Conservation (phyloP, 2,113 vertebrate genomes). For the Globicephala melas region DNA sequence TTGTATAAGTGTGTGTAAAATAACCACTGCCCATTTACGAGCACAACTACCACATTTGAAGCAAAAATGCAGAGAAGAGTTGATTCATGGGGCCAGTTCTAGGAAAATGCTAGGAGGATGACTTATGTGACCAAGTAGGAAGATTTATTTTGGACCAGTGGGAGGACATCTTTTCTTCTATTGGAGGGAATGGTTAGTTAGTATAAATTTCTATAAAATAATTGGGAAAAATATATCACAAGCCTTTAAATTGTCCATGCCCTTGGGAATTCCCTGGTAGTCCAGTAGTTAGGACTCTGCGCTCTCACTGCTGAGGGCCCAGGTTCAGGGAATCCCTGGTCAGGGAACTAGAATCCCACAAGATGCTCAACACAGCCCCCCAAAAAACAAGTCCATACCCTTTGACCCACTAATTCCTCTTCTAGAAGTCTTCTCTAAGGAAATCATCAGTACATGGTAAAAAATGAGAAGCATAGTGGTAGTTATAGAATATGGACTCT, state of each 20-base stretch:
- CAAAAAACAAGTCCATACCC: neutral
- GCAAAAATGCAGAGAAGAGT: neutral
- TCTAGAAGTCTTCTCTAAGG: neutral
- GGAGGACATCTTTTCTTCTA: neutral
- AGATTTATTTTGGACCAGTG: neutral
- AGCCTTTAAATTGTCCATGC: neutral
- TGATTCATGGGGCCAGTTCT: neutral
- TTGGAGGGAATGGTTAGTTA: neutral
- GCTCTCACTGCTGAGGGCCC: neutral
- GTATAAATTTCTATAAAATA: neutral
- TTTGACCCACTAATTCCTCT: neutral
- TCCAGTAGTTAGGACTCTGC: neutral
- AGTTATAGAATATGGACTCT: neutral
- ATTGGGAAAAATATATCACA: neutral
- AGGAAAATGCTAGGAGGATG: neutral
- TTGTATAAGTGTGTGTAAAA: neutral
- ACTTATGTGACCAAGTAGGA: neutral
- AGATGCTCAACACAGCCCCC: too few species aligned
- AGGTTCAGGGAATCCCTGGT: neutral
- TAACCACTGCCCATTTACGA: neutral
- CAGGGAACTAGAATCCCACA: neutral
- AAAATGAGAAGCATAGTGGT: neutral
- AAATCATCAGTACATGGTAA: neutral
- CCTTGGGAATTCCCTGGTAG: neutral
- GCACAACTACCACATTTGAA: neutral